A percentile compares a stretch with the other conserved stretches of the same genome.
These are phyloP conservation scores for Crotophaga sulcirostris DNA, from an alignment of 2,113 vertebrate species.

Conservation along the genomic window DNA sequence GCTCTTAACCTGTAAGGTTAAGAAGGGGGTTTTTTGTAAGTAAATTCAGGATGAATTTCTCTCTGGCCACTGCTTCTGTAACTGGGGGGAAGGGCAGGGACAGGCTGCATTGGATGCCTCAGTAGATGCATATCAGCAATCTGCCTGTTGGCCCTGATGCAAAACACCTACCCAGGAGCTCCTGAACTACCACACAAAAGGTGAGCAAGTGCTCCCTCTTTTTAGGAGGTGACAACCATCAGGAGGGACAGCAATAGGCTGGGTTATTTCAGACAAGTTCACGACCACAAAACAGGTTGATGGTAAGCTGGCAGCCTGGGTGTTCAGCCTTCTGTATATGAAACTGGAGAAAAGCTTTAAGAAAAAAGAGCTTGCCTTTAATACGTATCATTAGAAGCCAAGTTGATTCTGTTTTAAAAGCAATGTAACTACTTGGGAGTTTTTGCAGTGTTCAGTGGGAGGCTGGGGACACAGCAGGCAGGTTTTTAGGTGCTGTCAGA, in stretches of 20 bases:
- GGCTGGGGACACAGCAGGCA: background rate
- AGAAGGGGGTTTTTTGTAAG: background rate
- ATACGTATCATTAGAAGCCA: background rate
- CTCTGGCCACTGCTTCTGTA: background rate
- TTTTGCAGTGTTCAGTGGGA: background rate
- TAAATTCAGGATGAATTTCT: background rate
- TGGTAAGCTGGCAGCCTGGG: background rate
- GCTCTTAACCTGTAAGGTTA: conserved; percentile 63
- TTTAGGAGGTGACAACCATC: background rate
- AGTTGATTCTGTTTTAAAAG: background rate
- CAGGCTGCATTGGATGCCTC: background rate
- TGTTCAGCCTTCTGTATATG: background rate
- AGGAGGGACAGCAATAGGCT: background rate
- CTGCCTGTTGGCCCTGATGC: background rate
- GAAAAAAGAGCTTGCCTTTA: background rate
- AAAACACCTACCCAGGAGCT: background rate
- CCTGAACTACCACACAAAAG: background rate
- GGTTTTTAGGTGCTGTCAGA: background rate
- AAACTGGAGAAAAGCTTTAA: background rate
- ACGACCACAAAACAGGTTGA: background rate
- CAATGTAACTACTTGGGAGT: background rate
- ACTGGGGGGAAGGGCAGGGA: background rate
- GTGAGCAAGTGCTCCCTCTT: background rate
- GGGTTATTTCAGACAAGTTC: background rate
- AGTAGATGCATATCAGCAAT: rapidly evolving